Evolutionary conservation across 2,888 invertebrate genomes (phyloP).

Genomic region (Melinaea marsaeus): DNA sequence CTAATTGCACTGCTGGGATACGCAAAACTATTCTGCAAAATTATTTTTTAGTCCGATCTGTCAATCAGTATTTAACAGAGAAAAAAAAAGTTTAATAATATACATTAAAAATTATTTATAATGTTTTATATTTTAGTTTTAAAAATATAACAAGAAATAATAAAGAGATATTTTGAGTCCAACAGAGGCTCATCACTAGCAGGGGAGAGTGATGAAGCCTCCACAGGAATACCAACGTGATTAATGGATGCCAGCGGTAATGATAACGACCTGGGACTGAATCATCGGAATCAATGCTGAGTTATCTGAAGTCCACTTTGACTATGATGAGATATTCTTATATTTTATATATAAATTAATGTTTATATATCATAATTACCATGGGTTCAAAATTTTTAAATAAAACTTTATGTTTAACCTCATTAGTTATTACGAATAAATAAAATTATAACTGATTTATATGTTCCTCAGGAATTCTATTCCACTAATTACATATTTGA

Average conservation of each 20-base stretch:
- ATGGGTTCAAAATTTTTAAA: neutral
- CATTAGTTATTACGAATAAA: too few species aligned
- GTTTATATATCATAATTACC: neutral
- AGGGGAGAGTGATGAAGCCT: conserved; percentile 42
- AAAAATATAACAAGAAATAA: neutral
- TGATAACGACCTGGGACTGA: conserved; percentile 71
- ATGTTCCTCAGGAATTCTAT: too few species aligned
- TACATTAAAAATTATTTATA: too few species aligned
- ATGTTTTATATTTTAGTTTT: too few species aligned
- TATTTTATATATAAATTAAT: neutral
- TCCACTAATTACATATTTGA: too few species aligned
- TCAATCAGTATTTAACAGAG: too few species aligned
- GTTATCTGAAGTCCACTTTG: conserved; percentile 52
- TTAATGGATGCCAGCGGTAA: conserved; percentile 74
- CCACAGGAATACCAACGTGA: conserved; percentile 69
- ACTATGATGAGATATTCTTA: conserved; percentile 4
- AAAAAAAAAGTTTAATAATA: too few species aligned
- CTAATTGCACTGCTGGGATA: too few species aligned
- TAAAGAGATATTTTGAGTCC: neutral
- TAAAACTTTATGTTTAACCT: neutral
- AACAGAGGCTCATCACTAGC: conserved; percentile 33
- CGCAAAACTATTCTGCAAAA: too few species aligned
- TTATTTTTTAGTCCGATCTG: too few species aligned
- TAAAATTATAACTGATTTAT: too few species aligned
- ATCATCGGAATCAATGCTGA: conserved; percentile 68